Evolutionary conservation across 2,113 vertebrate species (phyloP).

Genomic region (Cyphomyrus plagiostoma): DNA sequence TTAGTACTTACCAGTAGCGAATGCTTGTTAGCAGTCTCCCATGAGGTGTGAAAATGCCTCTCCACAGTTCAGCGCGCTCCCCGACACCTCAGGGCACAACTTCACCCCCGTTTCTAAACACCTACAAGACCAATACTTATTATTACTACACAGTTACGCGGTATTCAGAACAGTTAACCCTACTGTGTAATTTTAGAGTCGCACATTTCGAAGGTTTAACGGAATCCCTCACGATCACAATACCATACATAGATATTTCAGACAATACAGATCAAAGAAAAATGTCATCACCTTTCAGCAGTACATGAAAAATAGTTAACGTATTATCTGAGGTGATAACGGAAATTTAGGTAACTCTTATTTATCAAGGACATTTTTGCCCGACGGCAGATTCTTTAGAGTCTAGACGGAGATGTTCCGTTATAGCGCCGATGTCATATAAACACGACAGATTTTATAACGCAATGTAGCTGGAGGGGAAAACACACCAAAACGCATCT

Average conservation of each 20-base stretch:
- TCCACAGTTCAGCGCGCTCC: conserved; percentile 36
- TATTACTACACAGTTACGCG: not conserved
- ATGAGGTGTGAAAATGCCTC: conserved; percentile 33
- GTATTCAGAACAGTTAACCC: not conserved
- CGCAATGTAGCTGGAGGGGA: not conserved
- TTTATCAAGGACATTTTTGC: not conserved
- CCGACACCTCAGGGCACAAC: conserved; percentile 34
- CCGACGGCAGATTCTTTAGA: not conserved
- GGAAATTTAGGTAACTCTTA: not conserved
- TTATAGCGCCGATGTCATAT: not conserved
- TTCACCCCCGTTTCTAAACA: conserved; percentile 39
- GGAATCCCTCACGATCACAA: not conserved
- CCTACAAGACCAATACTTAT: not conserved
- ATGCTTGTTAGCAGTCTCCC: conserved; percentile 31
- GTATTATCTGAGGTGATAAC: not conserved
- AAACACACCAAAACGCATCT: not conserved
- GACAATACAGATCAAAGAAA: not conserved
- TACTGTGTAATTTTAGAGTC: not conserved
- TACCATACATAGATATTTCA: not conserved
- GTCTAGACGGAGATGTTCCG: not conserved
- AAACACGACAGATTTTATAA: not conserved
- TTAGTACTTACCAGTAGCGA: conserved; percentile 41
- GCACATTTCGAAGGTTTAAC: not conserved
- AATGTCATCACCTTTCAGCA: not conserved
- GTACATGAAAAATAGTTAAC: not conserved